A percentile compares a stretch with the other conserved stretches of the same genome.
These are phyloP conservation scores for Hylaea fasciaria DNA, from an alignment of 2,888 invertebrate genomes.

Conservation along the genomic window DNA sequence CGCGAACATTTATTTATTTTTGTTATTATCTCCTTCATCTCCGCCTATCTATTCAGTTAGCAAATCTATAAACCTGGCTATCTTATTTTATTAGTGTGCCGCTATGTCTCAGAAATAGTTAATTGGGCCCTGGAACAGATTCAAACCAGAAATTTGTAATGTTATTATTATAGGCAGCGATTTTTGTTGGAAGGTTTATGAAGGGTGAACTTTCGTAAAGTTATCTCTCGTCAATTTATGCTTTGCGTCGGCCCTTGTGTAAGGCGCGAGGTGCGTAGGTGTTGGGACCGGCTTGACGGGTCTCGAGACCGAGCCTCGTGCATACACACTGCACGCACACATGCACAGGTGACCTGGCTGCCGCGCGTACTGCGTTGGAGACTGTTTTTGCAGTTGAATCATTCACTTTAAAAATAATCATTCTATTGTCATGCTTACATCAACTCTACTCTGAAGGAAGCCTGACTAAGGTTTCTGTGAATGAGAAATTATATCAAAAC, in stretches of 20 bases:
- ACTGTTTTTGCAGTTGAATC: constrained; percentile 62
- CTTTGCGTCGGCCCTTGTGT: constrained; percentile 51
- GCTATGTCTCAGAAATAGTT: background rate
- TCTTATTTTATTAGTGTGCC: constrained; percentile 3
- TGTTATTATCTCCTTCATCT: constrained; percentile 15
- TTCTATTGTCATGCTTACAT: constrained; percentile 34
- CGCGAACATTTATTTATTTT: constrained; percentile 63
- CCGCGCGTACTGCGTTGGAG: constrained; percentile 48
- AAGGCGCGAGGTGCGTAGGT: constrained; percentile 67
- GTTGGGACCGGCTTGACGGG: constrained; percentile 75
- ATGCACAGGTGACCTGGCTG: constrained; percentile 42
- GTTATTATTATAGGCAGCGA: constrained; percentile 19
- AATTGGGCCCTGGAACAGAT: constrained; percentile 1
- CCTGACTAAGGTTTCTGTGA: constrained; percentile 21
- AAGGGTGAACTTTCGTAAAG: constrained; percentile 35
- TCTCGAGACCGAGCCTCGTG: constrained; percentile 43
- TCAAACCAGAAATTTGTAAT: constrained; percentile 13
- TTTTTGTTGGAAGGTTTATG: constrained; percentile 17
- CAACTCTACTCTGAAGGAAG: constrained; percentile 24
- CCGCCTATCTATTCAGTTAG: constrained; percentile 6
- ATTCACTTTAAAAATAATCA: constrained; percentile 49
- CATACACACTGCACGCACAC: constrained; percentile 61
- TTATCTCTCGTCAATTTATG: constrained; percentile 51
- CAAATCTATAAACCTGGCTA: constrained; percentile 5
- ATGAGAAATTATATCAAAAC: constrained; percentile 6